Evolutionary conservation across 2,113 vertebrate species (phyloP), one percentile per base, ranked within the genome.

Genomic region (Holacanthus passer): DNA sequence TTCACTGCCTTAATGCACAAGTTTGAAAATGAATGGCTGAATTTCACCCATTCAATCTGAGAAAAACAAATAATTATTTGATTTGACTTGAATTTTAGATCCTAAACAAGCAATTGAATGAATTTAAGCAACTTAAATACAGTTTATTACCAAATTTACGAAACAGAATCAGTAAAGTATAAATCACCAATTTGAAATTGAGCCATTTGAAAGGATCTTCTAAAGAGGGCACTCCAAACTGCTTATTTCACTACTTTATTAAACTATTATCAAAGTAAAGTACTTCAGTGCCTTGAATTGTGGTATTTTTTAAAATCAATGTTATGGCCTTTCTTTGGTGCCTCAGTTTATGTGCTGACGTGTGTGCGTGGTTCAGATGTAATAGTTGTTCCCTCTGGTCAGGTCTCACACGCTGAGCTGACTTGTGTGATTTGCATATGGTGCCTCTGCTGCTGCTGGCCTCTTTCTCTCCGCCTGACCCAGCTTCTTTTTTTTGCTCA

Each of bases 361-460:
- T 41, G 37, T 63, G 7, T 39, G 20, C n/a, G 47, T 22, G 22
- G 13, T 22, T 73, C 41, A 73, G 29, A 32, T 31, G 17, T 32
- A 60, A 31, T 58, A 16, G 56, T 37, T 17, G 43, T 35, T 62
- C 64, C 56, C 55, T 17, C 72, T 68, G 37, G 64, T 69, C 63
- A 75, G 56, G 27, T 76, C n/a, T 37, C 17, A 47, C 19, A 37
- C 2, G 37, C 56, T 69, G 22, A 35, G 73, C 37, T 45, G 48
- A 70, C 16, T 5, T 72, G 16, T 65, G 62, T 43, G 27, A 47
- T 72, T 58, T 39, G 45, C 55, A 69, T 16, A 20, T 35, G 22
- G 16, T 10, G 11, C 53, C 53, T 77, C n/a, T 41, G 56, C 65
- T 64, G 35, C 39, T 43, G 79, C 31, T 48, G 31, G 32, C 68